Evolutionary conservation across 2,888 invertebrate species (phyloP), one percentile per base, ranked within the genome.

Genomic region (Pachliopta kotzebuea): DNA sequence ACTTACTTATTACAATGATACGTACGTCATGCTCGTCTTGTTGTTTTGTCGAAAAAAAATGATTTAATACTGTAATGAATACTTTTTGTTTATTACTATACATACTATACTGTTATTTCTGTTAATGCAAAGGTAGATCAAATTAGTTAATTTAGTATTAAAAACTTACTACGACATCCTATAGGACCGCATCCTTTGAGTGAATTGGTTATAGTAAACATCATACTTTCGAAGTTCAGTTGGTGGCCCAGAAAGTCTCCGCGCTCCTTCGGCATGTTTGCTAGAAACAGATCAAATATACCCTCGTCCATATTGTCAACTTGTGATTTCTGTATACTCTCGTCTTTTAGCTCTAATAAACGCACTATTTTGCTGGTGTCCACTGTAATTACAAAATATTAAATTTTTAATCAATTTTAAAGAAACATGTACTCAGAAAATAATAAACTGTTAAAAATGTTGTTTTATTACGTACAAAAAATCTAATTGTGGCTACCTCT

Each of bases 111-210:
- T 26, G 3, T 4, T 26, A 26, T 26, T 26, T 26, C 26, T 26
- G 26, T 26, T 4, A 6, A 26, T 26, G 6, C 26, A n/a, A n/a
- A n/a, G 26, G 3, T 6, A 26, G 26, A 26, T 26, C 6, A 26
- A 26, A 26, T 8, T 31, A 60, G 24, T 58, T 49, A 20, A 20
- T 45, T 21, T 2, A 0, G 2, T 31, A 11, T n/a, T 2, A 58
- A 54, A 29, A 52, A 76, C 79, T 82, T 67, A 88, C 89, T 77
- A 55, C 70, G 67, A 62, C 88, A 88, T 2, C 83, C 84, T 31
- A 71, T 69, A 8, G 74, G 70, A 0, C 83, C 85, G 67, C 89
- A 90, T 0, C 83, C 84, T 7, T 76, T 75, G 20, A 86, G 65
- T 31, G 75, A 72, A 2, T 72, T 73, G 1, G 77, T 72, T 0